These are phyloP conservation scores for Planococcus citri DNA, from an alignment of 1,140 invertebrate genomes.

Conservation along the genomic window DNA sequence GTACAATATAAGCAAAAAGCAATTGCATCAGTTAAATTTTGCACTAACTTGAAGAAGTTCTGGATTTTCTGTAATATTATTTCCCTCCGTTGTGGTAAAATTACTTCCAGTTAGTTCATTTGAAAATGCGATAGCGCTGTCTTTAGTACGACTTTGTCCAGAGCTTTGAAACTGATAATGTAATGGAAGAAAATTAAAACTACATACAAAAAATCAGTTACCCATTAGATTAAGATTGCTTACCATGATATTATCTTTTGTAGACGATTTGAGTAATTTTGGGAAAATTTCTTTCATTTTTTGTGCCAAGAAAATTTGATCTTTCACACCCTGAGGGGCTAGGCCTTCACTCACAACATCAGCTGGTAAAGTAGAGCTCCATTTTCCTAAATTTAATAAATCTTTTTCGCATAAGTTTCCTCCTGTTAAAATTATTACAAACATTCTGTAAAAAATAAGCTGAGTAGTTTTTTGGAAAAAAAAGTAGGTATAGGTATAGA, in stretches of 20 bases:
- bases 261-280: slow-evolving; percentile 24
- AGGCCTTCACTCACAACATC: slow-evolving; percentile 22
- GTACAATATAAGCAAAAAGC: too few species aligned
- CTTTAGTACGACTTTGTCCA: slow-evolving; percentile 21
- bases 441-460: too few species aligned
- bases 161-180: slow-evolving; percentile 23
- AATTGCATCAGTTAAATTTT: too few species aligned
- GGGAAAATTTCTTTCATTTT: slow-evolving; percentile 28
- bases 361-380: slow-evolving; percentile 24
- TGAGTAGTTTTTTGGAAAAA: background rate
- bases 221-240: background rate
- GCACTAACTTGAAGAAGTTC: background rate
- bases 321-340: slow-evolving; percentile 25
- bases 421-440: background rate
- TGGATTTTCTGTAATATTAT: background rate
- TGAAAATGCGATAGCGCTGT: slow-evolving; percentile 25
- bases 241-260: background rate
- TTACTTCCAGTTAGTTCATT: slow-evolving; percentile 21
- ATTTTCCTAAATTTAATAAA: slow-evolving; percentile 25
- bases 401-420: slow-evolving; percentile 26
- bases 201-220: background rate
- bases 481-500: too few species aligned
- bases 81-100: background rate
- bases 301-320: slow-evolving; percentile 26
- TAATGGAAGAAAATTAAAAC: background rate